Evolutionary conservation across 2,797 vertebrate species (phyloP).

Genomic region (Eulemur coronatus): DNA sequence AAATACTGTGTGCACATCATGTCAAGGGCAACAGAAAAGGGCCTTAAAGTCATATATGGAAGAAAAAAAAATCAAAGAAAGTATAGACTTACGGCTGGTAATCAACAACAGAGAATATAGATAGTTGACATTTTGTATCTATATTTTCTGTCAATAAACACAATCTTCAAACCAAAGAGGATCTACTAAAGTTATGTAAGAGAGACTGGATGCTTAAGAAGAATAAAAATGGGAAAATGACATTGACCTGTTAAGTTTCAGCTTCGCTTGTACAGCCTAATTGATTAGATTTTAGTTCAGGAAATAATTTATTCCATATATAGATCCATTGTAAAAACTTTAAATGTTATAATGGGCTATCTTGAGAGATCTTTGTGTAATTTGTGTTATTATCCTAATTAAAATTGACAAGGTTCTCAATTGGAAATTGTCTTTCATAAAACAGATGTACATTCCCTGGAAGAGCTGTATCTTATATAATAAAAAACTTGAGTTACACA

Average conservation of each 20-base stretch:
- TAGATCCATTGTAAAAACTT: not conserved
- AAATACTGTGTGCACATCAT: not conserved
- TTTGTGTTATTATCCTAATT: slow-evolving; percentile 55
- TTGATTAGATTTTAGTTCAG: not conserved
- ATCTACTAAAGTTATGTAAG: not conserved
- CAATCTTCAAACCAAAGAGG: not conserved
- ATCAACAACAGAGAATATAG: not conserved
- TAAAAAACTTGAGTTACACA: slow-evolving; percentile 5
- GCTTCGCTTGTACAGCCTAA: not conserved
- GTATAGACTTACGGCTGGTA: not conserved
- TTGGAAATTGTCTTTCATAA: slow-evolving; percentile 56
- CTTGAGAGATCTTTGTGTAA: not conserved
- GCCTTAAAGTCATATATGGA: not conserved
- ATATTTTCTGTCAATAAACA: not conserved
- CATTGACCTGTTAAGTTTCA: not conserved
- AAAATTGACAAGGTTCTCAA: slow-evolving; percentile 64
- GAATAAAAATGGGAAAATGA: not conserved
- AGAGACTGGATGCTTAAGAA: not conserved
- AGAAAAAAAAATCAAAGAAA: not conserved
- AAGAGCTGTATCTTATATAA: slow-evolving; percentile 35
- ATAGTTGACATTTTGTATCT: not conserved
- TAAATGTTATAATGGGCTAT: not conserved
- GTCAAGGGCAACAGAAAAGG: not conserved
- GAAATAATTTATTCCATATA: not conserved
- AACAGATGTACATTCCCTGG: slow-evolving; percentile 47